These are phyloP conservation scores for Balanococcus diminutus DNA, from an alignment of 2,888 invertebrate genomes.

Conservation along the genomic window DNA sequence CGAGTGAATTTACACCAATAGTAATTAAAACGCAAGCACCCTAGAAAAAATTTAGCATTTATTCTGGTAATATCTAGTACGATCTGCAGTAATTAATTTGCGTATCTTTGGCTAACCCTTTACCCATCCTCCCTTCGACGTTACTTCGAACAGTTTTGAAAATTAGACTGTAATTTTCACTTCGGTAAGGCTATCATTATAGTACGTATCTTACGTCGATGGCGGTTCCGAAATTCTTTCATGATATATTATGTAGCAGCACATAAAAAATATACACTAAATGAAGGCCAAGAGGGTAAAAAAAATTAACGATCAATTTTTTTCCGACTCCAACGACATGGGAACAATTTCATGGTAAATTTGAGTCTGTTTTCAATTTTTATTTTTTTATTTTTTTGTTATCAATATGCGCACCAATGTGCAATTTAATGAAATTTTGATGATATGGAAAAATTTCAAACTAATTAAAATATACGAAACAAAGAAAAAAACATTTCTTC, in stretches of 20 bases:
- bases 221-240: not conserved
- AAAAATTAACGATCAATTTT: not conserved
- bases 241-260: not conserved
- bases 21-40: too few species aligned
- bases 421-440: too few species aligned
- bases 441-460: too few species aligned
- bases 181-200: not conserved
- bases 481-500: too few species aligned
- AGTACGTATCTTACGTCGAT: too few species aligned
- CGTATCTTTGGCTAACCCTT: not conserved
- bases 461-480: too few species aligned
- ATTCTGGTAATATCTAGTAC: constrained; percentile 8
- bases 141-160: not conserved
- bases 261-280: not conserved
- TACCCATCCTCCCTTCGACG: not conserved
- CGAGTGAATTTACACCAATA: too few species aligned
- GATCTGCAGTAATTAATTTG: not conserved
- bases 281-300: not conserved
- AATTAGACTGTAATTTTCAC: not conserved
- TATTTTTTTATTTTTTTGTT: too few species aligned
- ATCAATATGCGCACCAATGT: too few species aligned
- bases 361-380: too few species aligned
- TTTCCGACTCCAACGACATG: too few species aligned
- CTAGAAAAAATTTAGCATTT: not conserved
- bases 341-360: too few species aligned